phyloP scores from a whole-genome alignment of 2,888 invertebrate genomes.

The Chloromyia formosa region DNA sequence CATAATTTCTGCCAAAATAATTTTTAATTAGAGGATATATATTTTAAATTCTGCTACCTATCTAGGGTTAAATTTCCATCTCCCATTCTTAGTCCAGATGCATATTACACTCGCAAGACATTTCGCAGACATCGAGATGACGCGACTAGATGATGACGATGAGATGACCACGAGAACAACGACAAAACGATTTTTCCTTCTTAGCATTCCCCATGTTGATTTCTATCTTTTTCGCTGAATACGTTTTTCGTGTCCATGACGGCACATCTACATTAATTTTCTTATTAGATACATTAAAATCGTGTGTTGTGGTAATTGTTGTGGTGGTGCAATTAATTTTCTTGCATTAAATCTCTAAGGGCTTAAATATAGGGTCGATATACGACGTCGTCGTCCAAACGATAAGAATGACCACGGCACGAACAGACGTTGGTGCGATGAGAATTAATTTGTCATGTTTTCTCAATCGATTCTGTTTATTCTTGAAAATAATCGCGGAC shows the following conservation, averaged over 20 bases:
- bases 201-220: background rate
- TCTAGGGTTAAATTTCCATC: too few relatives aligned
- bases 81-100: background rate
- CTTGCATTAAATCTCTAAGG: background rate
- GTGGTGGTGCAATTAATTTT: constrained; percentile 33
- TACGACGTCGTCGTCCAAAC: background rate
- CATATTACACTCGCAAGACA: too few relatives aligned
- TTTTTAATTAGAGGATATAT: too few relatives aligned
- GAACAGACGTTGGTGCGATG: background rate
- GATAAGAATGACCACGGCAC: background rate
- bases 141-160: background rate
- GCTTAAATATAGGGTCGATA: background rate
- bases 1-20: too few relatives aligned
- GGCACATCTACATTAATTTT: constrained; percentile 26
- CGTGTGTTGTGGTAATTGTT: constrained; percentile 38
- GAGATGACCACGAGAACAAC: background rate
- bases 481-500: constrained; percentile 14
- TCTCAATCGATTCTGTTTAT: constrained; percentile 33
- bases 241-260: background rate
- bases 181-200: constrained; percentile 3
- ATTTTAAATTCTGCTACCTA: too few relatives aligned
- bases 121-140: too few relatives aligned
- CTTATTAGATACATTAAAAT: constrained; percentile 37
- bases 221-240: background rate
- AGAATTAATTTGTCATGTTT: constrained; percentile 39